Conservation (phyloP, 2,888 invertebrate species). For the Blera fallax region DNA sequence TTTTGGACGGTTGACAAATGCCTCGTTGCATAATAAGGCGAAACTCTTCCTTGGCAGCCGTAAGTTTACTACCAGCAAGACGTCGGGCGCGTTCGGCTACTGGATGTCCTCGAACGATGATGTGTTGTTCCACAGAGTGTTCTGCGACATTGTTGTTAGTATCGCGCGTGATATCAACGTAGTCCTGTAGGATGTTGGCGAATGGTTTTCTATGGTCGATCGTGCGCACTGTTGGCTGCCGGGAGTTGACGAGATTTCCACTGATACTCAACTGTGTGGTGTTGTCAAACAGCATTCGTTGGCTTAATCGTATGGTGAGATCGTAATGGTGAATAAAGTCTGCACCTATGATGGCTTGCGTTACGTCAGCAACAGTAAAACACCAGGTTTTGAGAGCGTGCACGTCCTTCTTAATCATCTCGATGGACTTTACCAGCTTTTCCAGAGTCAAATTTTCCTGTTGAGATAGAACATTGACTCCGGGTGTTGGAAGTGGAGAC, state of each 20-base stretch:
- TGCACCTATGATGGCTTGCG: conserved; percentile 31
- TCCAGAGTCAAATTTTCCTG: too few relatives aligned
- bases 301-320: conserved; percentile 13
- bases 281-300: conserved; percentile 10
- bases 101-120: conserved; percentile 52
- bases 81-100: conserved; percentile 7
- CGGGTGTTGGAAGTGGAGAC: too few relatives aligned
- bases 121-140: conserved; percentile 49
- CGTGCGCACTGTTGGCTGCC: conserved; percentile 1
- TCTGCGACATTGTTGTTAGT: background rate
- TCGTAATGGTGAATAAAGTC: conserved; percentile 27
- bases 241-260: background rate
- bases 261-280: background rate
- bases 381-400: too few relatives aligned
- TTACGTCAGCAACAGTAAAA: conserved; percentile 33
- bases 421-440: too few relatives aligned
- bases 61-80: too few relatives aligned
- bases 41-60: too few relatives aligned
- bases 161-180: background rate
- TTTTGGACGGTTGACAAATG: conserved; percentile 79
- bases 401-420: too few relatives aligned
- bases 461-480: too few relatives aligned
- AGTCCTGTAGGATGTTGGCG: background rate
- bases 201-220: background rate
- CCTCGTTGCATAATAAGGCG: conserved; percentile 78